Evolutionary conservation across 2,797 vertebrate species (phyloP).

Genomic region (Sardinella longiceps): DNA sequence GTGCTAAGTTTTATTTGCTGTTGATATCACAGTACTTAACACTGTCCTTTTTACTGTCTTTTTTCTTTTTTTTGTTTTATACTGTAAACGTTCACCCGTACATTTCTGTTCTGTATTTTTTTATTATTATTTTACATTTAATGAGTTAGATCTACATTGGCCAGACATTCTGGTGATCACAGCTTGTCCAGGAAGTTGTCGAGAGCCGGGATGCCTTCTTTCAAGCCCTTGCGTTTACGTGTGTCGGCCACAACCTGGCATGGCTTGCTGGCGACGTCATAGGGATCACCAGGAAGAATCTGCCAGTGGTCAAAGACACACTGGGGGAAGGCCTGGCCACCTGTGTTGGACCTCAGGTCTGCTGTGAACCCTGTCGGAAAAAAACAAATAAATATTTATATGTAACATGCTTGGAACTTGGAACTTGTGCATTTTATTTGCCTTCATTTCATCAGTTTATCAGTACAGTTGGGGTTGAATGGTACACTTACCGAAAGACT

Average conservation of each 20-base stretch:
- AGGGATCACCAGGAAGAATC: slow-evolving; percentile 65
- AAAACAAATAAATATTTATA: slow-evolving; percentile 13
- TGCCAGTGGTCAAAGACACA: slow-evolving; percentile 66
- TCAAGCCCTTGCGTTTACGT: slow-evolving; percentile 62
- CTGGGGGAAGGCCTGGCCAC: slow-evolving; percentile 69
- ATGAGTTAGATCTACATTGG: slow-evolving; percentile 36
- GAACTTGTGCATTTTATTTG: background rate
- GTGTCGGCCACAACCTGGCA: slow-evolving; percentile 61
- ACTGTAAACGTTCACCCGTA: slow-evolving; percentile 50
- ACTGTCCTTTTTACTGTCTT: slow-evolving; percentile 36
- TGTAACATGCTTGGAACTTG: background rate
- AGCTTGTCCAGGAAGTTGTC: slow-evolving; percentile 68
- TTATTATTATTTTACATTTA: slow-evolving; percentile 44
- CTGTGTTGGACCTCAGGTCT: slow-evolving; percentile 58
- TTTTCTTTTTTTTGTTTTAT: slow-evolving; percentile 20
- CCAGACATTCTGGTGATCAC: slow-evolving; percentile 42
- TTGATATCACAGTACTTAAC: slow-evolving; percentile 41
- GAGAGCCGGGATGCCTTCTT: slow-evolving; percentile 60
- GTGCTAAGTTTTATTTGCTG: slow-evolving; percentile 50
- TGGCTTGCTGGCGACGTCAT: slow-evolving; percentile 55
- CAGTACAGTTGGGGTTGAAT: background rate
- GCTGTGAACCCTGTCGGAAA: slow-evolving; percentile 62
- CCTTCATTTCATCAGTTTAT: background rate
- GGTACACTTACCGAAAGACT: slow-evolving; percentile 81
- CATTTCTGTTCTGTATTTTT: slow-evolving; percentile 27